Percentiles rank a stretch among this genome's conserved stretches.
Evolutionary conservation across 2,888 invertebrate genomes (phyloP).

Genomic region (Sesia bembeciformis): DNA sequence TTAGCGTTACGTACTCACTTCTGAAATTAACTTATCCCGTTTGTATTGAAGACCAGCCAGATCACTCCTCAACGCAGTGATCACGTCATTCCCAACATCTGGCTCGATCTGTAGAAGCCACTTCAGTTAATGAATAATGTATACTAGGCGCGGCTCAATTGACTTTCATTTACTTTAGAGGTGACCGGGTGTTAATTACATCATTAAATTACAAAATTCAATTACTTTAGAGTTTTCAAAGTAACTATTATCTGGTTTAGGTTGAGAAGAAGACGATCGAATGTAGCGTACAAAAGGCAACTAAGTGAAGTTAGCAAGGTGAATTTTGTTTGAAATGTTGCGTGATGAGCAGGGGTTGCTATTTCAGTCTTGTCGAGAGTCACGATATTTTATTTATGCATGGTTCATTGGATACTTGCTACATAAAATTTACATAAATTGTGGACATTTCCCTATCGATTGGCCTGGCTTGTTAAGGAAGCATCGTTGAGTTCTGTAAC

Average conservation of each 20-base stretch:
- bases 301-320: conserved; percentile 27
- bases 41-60: conserved; percentile 89
- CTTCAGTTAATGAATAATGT: no score
- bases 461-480: neutral
- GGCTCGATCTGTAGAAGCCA: conserved; percentile 68
- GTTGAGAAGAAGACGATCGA: conserved; percentile 29
- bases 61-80: conserved; percentile 86
- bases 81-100: conserved; percentile 76
- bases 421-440: neutral
- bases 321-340: conserved; percentile 44
- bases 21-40: conserved; percentile 83
- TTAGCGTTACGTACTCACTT: conserved; percentile 66
- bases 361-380: conserved; percentile 47
- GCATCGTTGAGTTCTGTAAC: neutral
- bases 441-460: neutral
- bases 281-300: conserved; percentile 48
- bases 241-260: conserved; percentile 8
- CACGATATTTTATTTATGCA: conserved; percentile 45
- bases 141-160: no score
- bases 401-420: neutral
- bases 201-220: conserved; percentile 36
- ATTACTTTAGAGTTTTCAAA: conserved; percentile 11
- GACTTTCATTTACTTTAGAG: no score
- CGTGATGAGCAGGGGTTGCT: conserved; percentile 56
- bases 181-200: neutral